Conservation (phyloP, 2,797 vertebrate species). For the Meriones psammophilus region DNA sequence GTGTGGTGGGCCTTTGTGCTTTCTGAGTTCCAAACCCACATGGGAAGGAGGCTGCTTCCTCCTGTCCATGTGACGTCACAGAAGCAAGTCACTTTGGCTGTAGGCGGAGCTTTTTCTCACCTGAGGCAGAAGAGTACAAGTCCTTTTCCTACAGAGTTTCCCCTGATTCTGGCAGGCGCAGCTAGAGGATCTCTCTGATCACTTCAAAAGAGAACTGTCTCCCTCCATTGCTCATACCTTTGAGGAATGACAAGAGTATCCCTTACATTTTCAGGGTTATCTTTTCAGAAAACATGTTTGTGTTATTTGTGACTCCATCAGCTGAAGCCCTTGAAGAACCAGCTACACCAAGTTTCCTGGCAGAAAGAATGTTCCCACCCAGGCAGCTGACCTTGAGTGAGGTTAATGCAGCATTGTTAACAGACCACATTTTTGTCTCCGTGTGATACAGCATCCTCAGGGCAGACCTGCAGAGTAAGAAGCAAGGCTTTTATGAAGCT, state of each 20-base stretch:
- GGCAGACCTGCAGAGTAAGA: neutral
- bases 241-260: neutral
- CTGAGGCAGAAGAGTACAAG: neutral
- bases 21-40: neutral
- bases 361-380: neutral
- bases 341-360: neutral
- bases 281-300: neutral
- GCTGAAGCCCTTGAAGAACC: neutral
- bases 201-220: neutral
- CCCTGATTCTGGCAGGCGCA: neutral
- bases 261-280: neutral
- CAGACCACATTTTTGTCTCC: neutral
- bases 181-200: neutral
- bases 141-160: neutral
- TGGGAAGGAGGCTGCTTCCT: neutral
- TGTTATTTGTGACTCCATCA: neutral
- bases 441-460: accelerated
- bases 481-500: neutral
- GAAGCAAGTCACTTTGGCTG: neutral
- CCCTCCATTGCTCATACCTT: neutral
- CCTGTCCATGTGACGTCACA: neutral
- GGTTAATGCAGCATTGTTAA: neutral
- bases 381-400: neutral
- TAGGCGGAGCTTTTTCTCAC: neutral
- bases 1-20: neutral